Base-by-base conservation (phyloP, 2,797 vertebrate species). In the Malurus splendens region DNA sequence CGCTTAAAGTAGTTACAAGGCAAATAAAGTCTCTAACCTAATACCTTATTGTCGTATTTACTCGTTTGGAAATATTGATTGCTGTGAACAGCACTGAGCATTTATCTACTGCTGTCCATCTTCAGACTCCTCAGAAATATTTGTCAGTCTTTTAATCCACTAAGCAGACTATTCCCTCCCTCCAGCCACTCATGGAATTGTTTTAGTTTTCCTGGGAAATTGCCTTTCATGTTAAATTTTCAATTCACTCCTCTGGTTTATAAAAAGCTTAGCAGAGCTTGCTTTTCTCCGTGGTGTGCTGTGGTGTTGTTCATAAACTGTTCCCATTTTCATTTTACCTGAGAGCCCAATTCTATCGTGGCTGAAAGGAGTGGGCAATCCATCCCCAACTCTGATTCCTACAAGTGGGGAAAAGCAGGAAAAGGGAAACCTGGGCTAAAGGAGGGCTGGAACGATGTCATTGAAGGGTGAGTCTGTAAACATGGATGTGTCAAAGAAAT, bases 221-320 rank as follows among this genome's bases (percentile, higher is more conserved):
- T 60, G 32, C 56, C 57, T 82, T 91, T 91, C 50, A 3, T 28
- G 54, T 93, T 86, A 70, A 60, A 71, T 82, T 88, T 91, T 65
- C 83, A 41, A 12, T 51, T 91, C 55, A 20, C 47, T 61, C 25
- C 47, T 80, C 65, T 61, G 38, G 42, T 71, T 90, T 64, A 8
- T 60, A 19, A 50, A 55, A 70, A 64, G 50, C 68, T 71, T 24
- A 54, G 8, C 47, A 86, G 61, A 44, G 32, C 20, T 38, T 44
- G 20, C 24, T 84, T 87, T 84, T 70, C 56, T 76, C 41, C 1
- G 3, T 39, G 67, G 8, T 30, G 24, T 44, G 36, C 74, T 61
- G 14, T n/a, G 41, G 8, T 86, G 27, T 2, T 82, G 50, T 59
- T 90, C 72, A 30, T 42, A 38, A 92, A 41, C 25, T 18, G 17